Percentiles rank a stretch among this genome's conserved stretches.
Conservation (phyloP, 2,888 invertebrate genomes). For the Meghimatium bilineatum region DNA sequence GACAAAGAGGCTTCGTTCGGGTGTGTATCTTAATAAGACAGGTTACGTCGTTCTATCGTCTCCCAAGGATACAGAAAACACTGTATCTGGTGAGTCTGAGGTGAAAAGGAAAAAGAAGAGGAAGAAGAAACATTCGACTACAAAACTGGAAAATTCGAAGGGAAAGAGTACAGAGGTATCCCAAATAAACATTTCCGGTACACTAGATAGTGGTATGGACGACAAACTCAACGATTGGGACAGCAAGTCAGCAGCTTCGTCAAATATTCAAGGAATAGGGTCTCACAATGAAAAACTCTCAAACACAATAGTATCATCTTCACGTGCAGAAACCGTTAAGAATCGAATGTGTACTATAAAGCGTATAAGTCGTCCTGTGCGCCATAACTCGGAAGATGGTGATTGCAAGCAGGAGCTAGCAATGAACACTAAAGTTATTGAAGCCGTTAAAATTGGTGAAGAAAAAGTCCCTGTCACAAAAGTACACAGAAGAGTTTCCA, state of each 20-base stretch:
- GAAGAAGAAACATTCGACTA: background rate
- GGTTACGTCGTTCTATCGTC: too few species aligned
- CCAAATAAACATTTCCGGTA: background rate
- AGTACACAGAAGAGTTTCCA: background rate
- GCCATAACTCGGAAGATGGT: background rate
- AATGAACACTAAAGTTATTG: background rate
- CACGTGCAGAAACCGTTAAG: background rate
- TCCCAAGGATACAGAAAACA: background rate
- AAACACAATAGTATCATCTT: background rate
- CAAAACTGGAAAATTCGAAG: background rate
- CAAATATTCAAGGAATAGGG: too few species aligned
- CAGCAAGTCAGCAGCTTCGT: background rate
- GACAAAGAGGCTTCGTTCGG: background rate
- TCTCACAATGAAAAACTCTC: background rate
- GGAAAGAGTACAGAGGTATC: background rate
- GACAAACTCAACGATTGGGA: background rate
- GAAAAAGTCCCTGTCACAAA: background rate
- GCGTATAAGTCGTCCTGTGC: background rate
- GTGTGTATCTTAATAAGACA: background rate
- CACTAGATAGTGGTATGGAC: background rate
- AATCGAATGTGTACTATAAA: background rate
- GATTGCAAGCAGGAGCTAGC: background rate
- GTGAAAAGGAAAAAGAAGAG: background rate
- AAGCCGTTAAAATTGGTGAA: constrained; percentile 11
- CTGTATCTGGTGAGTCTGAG: background rate